phyloP scores from a whole-genome alignment of 2,888 invertebrate species.

The Dynastes tityus region DNA sequence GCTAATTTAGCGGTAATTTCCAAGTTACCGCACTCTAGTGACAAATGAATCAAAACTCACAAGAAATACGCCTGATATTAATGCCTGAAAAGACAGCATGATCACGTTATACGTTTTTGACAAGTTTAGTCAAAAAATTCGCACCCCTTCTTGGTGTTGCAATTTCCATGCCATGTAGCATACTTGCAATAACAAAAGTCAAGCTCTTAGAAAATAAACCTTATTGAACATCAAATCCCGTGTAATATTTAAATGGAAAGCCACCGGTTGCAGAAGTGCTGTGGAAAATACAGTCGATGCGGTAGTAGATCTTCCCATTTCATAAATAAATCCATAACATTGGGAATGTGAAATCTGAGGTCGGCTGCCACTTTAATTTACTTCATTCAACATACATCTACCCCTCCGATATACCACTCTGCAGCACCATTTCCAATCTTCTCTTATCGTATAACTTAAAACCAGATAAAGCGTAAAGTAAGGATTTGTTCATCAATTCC shows the following conservation, averaged over 20 bases:
- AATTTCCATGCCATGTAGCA: too few species aligned
- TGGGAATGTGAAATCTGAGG: neutral
- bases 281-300: neutral
- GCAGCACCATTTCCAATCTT: neutral
- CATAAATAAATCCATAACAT: conserved; percentile 8
- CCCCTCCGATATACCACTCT: neutral
- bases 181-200: too few species aligned
- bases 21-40: too few species aligned
- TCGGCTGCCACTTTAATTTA: neutral
- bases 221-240: too few species aligned
- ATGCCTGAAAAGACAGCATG: too few species aligned
- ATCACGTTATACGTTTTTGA: too few species aligned
- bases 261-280: neutral
- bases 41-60: too few species aligned
- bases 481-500: neutral
- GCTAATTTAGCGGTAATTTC: too few species aligned
- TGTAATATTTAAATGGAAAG: neutral
- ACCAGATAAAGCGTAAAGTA: neutral
- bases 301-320: neutral
- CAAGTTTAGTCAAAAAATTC: too few species aligned
- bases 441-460: conserved; percentile 3
- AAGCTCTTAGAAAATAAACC: too few species aligned
- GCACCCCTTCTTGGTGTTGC: too few species aligned
- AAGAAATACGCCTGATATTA: too few species aligned
- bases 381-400: conserved; percentile 3